A percentile compares a stretch with the other conserved stretches of the same genome.
These are phyloP conservation scores for Hippocampus zosterae DNA, from an alignment of 2,113 vertebrate genomes.

Conservation along the genomic window DNA sequence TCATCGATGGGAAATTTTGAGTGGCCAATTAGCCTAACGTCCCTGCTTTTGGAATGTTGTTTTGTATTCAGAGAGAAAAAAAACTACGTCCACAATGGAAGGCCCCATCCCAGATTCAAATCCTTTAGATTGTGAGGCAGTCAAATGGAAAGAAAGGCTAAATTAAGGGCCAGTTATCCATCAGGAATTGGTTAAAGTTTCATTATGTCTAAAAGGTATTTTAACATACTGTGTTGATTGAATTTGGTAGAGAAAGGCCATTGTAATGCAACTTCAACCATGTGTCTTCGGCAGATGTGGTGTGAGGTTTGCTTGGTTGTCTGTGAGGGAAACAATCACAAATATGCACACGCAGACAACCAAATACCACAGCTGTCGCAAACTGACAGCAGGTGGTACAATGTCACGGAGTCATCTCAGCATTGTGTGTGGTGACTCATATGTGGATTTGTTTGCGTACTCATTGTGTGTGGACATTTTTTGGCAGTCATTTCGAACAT, in stretches of 20 bases:
- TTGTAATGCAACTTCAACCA: not conserved
- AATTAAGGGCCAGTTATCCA: not conserved
- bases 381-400: slow-evolving; percentile 57
- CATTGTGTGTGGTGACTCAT: slow-evolving; percentile 5
- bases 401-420: slow-evolving; percentile 22
- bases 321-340: not conserved
- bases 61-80: too few species aligned
- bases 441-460: not conserved
- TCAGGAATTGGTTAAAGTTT: not conserved
- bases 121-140: not conserved
- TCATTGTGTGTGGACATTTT: not conserved
- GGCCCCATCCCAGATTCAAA: not conserved
- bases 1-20: too few species aligned
- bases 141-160: not conserved
- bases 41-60: too few species aligned
- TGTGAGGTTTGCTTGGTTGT: not conserved
- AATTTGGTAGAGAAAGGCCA: not conserved
- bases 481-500: not conserved
- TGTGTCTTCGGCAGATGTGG: too few species aligned
- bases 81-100: not conserved
- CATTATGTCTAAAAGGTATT: not conserved
- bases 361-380: slow-evolving; percentile 37
- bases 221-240: not conserved
- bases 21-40: too few species aligned
- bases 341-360: slow-evolving; percentile 21